Conservation (phyloP, 2,888 invertebrate genomes). For the Drosophila anomalata region DNA sequence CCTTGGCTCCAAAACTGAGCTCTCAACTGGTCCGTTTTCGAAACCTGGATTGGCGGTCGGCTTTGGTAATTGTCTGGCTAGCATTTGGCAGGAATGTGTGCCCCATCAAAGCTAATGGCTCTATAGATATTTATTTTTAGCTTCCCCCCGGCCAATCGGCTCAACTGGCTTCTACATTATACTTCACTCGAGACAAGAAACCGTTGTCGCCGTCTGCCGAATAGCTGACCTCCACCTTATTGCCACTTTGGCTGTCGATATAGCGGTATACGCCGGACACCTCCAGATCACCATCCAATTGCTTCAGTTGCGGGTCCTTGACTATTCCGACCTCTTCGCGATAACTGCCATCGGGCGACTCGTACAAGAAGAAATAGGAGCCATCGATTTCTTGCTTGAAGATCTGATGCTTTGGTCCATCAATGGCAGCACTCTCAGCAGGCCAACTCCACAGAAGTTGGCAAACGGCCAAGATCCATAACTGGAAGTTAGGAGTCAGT, state of each 20-base stretch:
- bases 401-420: conserved; percentile 54
- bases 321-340: conserved; percentile 79
- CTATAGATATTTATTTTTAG: conserved; percentile 24
- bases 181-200: conserved; percentile 74
- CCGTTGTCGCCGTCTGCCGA: conserved; percentile 78
- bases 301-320: conserved; percentile 6
- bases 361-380: conserved; percentile 77
- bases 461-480: conserved; percentile 24
- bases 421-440: conserved; percentile 29
- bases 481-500: conserved; percentile 1
- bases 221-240: conserved; percentile 76
- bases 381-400: conserved; percentile 75
- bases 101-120: conserved; percentile 44
- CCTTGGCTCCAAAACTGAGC: conserved; percentile 23
- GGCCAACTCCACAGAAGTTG: conserved; percentile 28
- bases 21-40: conserved; percentile 13
- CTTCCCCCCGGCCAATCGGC: background rate
- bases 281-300: conserved; percentile 54
- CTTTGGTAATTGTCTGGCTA: conserved; percentile 65
- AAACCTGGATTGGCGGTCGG: conserved; percentile 17
- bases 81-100: conserved; percentile 59
- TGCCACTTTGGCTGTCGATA: conserved; percentile 68
- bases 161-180: conserved; percentile 6
- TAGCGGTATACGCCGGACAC: conserved; percentile 80
- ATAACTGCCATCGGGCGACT: conserved; percentile 75